Conservation (phyloP, 2,888 invertebrate genomes). For the Leptinotarsa peninsularis region DNA sequence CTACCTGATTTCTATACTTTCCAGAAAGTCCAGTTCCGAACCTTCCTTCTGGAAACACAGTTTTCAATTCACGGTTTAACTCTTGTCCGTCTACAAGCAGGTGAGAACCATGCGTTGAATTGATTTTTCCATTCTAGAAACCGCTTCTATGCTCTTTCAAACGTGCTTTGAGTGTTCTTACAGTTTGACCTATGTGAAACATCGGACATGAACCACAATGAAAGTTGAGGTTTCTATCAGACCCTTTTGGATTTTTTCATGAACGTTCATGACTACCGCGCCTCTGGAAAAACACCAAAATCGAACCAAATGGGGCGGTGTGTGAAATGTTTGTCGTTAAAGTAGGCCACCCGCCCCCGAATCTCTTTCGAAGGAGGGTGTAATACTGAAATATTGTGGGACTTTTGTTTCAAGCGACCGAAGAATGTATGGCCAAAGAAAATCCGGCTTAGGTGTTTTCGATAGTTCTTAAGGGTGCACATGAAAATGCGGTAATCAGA, state of each 20-base stretch:
- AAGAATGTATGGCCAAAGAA: constrained; percentile 9
- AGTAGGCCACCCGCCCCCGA: constrained; percentile 31
- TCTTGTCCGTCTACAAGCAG: no score
- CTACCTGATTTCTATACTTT: no score
- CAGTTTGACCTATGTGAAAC: no score
- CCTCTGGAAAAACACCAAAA: not conserved
- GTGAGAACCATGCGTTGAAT: no score
- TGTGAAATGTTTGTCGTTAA: constrained; percentile 29
- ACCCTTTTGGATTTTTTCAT: not conserved
- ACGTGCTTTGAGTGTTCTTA: no score
- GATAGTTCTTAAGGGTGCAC: not conserved
- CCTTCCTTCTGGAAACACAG: no score
- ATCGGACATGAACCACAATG: no score
- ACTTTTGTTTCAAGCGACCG: constrained; percentile 26
- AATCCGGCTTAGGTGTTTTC: not conserved
- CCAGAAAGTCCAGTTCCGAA: no score
- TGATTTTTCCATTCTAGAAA: no score
- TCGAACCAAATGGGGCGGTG: not conserved
- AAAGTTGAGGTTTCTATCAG: no score
- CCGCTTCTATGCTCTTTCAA: no score
- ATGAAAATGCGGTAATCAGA: not conserved
- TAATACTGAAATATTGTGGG: constrained; percentile 43
- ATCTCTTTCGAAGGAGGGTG: constrained; percentile 26
- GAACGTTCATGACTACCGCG: not conserved
- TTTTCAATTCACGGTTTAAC: no score